Base-by-base conservation (phyloP, 1,140 invertebrate species). In the Pseudomyrmex dendroicus region DNA sequence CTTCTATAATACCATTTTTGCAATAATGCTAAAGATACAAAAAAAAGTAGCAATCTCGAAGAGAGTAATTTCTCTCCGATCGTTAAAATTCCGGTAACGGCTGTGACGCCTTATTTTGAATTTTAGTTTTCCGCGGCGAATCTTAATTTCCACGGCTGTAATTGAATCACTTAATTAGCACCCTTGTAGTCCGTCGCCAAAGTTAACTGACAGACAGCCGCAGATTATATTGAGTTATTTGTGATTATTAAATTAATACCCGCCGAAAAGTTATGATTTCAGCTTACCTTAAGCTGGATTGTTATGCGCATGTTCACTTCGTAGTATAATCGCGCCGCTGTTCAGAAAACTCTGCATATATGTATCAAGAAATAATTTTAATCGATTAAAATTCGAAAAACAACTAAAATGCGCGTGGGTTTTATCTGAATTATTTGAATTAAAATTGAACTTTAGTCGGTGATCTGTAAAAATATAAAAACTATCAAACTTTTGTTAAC, bases 161-260 rank as follows among this genome's bases (percentile, higher is more conserved):
- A 93, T 93, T 89, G 86, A 93, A 93, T 93, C 90, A 90, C 91
- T 92, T 90, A 92, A 93, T 93, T 93, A 92, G 86, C 90, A 82
- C 90, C 89, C 91, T 92, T 92, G 89, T 91, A 89, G 66, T 82
- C 82, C 67, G 86, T 90, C 89, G 89, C 84, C 73, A 90, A 90
- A 92, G 91, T 92, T 92, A 92, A 92, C 86, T 86, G 91, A 89
- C 91, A 86, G 87, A 87, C 86, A 78, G 89, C 90, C 91, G 74
- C 88, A 85, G 88, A 92, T 92, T 90, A 87, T 87, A 92, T 92
- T 86, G 84, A 90, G 90, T 93, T 93, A 92, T 91, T 91, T 76
- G 70, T 61, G 80, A 88, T 90, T 91, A 92, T 92, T 91, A 78
- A 83, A 91, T 92, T 92, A 92, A 90, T 89, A 76, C 80, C 12